A percentile compares a stretch with the other conserved stretches of the same genome.
These are phyloP conservation scores for Actinostola sp. DNA, from an alignment of 92 coral and sea anemone genomes.

Conservation along the genomic window DNA sequence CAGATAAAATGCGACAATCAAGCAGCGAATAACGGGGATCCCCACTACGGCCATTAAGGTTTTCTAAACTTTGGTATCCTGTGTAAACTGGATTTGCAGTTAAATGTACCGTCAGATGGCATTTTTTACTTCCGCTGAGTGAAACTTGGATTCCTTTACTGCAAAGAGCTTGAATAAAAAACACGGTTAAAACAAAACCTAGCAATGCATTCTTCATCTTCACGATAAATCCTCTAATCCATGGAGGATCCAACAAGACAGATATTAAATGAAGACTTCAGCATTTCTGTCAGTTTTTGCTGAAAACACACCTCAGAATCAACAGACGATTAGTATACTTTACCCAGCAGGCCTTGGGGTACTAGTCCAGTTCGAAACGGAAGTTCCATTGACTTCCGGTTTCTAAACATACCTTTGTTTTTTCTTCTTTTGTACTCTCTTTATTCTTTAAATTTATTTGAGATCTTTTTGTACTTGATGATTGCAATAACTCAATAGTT, in stretches of 20 bases:
- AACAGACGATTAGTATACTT: neutral
- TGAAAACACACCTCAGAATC: constrained; percentile 26
- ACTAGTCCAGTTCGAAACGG: constrained; percentile 13
- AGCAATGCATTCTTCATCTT: constrained; percentile 12
- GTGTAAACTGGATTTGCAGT: neutral
- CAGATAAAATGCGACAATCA: constrained; percentile 10
- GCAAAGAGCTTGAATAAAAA: neutral
- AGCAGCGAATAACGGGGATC: neutral
- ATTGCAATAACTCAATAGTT: no score
- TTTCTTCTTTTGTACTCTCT: no score
- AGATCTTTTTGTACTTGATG: no score
- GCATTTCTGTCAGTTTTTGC: constrained; percentile 25
- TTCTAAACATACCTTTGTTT: no score
- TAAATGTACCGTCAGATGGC: constrained; percentile 18
- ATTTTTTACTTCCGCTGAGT: constrained; percentile 26
- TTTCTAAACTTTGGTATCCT: constrained; percentile 12
- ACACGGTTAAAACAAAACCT: neutral
- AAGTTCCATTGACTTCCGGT: neutral
- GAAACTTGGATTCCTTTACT: constrained; percentile 7
- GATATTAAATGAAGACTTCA: constrained; percentile 7
- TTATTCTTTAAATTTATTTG: no score
- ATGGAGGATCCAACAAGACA: neutral
- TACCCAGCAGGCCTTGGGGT: constrained; percentile 29
- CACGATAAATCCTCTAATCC: constrained; percentile 2
- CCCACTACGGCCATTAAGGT: neutral